Evolutionary conservation across 2,113 vertebrate genomes (phyloP), one percentile per base, ranked within the genome.

Genomic region (Otis tarda): DNA sequence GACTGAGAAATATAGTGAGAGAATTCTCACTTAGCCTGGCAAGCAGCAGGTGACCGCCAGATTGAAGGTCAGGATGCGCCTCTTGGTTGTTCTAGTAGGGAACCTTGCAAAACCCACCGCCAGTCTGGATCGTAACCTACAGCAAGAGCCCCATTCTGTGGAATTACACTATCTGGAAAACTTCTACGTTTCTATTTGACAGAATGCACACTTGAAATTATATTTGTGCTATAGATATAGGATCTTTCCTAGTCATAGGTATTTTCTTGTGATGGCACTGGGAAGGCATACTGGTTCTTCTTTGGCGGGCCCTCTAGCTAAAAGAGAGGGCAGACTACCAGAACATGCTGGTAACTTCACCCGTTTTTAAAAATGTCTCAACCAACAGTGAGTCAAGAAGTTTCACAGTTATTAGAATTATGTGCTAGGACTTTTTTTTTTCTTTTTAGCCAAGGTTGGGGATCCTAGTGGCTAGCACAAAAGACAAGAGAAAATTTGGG

Each of bases 201-300:
- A 68, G 76, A 86, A 79, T 13, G 14, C 27, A 75, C 0, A 0
- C 13, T 77, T 53, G 18, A 73, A 77, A 69, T 2, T 0, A 12
- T 25, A 64, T 47, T 52, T 64, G 49, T 87, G 50, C 64, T 47
- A 53, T 10, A 74, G n/a, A 75, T 47, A 35, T 15, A 74, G 35
- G 35, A 59, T 37, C 12, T 24, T 82, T 67, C 52, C 52, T 17
- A 55, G 56, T 23, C 7, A 23, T 3, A 41, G 24, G 6, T 30
- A 78, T 81, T 78, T 77, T 83, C 82, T 57, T 57, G 16, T 33
- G 56, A 87, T n/a, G 33, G 15, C 27, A 61, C 19, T 35, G 12
- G 19, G 64, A 83, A 77, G 52, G 6, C 0, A 0, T 21, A 35
- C 7, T 57, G 31, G 17, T 31, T 59, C 49, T 70, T 78, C 60